Evolutionary conservation across 2,888 invertebrate genomes (phyloP).

Genomic region (Aleiodes alternator): DNA sequence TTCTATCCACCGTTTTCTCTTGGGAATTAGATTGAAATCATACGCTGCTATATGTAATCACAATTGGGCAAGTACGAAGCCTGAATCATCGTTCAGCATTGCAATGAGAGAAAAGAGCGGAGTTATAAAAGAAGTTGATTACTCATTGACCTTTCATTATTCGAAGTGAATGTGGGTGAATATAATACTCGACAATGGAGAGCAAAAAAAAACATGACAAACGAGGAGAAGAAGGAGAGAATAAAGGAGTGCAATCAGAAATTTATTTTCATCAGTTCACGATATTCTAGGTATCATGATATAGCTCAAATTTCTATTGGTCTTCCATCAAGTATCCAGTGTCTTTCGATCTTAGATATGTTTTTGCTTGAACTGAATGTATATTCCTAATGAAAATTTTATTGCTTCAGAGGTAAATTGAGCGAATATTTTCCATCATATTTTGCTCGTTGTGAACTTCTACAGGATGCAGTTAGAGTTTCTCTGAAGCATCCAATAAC

Average conservation of each 20-base stretch:
- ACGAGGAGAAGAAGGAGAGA: neutral
- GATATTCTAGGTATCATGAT: neutral
- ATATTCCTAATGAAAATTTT: neutral
- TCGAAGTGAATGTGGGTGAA: conserved; percentile 9
- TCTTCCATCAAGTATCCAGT: neutral
- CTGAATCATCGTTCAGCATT: conserved; percentile 39
- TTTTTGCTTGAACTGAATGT: conserved; percentile 2
- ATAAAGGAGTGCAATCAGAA: conserved; percentile 23
- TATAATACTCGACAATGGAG: conserved; percentile 21
- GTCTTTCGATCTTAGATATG: neutral
- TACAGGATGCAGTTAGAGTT: neutral
- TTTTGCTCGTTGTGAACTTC: neutral
- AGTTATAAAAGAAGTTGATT: conserved; percentile 44
- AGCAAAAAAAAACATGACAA: neutral
- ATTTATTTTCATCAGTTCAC: conserved; percentile 18
- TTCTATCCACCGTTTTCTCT: neutral
- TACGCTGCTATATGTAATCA: neutral
- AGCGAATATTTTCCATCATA: neutral
- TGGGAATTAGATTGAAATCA: neutral
- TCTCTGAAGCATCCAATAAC: conserved; percentile 20
- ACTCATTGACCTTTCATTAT: conserved; percentile 39
- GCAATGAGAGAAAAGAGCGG: conserved; percentile 9
- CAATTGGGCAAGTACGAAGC: neutral
- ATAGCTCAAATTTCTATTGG: neutral
- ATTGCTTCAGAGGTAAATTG: conserved; percentile 5